A percentile compares a stretch with the other conserved stretches of the same genome.
Conservation (phyloP, 2,888 invertebrate species). For the Stomorhina lunata region DNA sequence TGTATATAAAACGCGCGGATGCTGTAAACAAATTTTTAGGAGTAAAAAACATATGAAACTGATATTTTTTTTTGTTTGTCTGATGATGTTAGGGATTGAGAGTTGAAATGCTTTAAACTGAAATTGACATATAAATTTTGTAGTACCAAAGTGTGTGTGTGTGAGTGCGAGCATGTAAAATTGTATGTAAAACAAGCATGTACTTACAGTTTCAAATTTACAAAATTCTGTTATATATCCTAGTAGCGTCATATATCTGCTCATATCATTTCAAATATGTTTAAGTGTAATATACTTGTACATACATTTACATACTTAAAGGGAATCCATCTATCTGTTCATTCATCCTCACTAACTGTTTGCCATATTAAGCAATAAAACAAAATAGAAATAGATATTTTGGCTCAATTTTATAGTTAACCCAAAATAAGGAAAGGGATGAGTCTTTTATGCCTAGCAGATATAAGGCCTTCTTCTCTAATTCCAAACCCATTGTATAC, state of each 20-base stretch:
- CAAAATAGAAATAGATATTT: slow-evolving; percentile 29
- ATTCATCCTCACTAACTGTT: slow-evolving; percentile 16
- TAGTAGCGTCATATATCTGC: background rate
- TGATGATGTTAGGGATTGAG: background rate
- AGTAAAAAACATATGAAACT: background rate
- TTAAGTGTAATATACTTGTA: background rate
- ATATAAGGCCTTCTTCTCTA: too few relatives aligned
- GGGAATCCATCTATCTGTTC: background rate
- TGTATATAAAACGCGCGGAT: too few relatives aligned
- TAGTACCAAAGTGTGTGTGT: background rate
- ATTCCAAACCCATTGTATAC: too few relatives aligned
- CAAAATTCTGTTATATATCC: background rate
- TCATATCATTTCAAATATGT: background rate
- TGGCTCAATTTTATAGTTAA: background rate
- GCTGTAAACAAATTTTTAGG: slow-evolving; percentile 42
- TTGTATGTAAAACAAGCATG: background rate
- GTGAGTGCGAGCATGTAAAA: background rate
- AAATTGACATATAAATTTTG: slow-evolving; percentile 36
- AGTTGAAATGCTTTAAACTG: slow-evolving; percentile 23
- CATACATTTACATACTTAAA: slow-evolving; percentile 23
- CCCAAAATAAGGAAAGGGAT: too few relatives aligned
- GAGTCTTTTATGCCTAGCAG: too few relatives aligned
- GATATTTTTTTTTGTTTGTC: slow-evolving; percentile 10
- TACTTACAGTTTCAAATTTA: background rate
- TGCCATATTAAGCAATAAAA: slow-evolving; percentile 43